Percentiles rank a stretch among this genome's conserved stretches.
These are phyloP conservation scores for Pagrus major DNA, from an alignment of 2,113 vertebrate species.

Conservation along the genomic window DNA sequence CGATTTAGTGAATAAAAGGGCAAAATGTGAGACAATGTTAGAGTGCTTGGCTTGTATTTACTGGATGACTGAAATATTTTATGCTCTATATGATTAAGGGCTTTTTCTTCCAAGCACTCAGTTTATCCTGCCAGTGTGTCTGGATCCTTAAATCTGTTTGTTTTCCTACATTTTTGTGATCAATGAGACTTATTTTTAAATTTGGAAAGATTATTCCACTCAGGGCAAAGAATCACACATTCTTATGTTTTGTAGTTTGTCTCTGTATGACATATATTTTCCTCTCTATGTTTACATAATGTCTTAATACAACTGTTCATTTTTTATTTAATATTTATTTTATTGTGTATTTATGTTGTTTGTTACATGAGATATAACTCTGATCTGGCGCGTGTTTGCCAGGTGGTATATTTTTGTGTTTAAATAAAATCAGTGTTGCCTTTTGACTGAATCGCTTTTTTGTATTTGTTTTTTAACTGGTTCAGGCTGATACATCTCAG, in stretches of 20 bases:
- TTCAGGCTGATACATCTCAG: not conserved
- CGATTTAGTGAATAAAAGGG: slow-evolving; percentile 36
- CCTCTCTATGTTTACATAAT: slow-evolving; percentile 72
- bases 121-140: slow-evolving; percentile 38
- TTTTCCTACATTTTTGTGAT: slow-evolving; percentile 49
- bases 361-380: slow-evolving; percentile 54
- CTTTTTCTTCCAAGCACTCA: slow-evolving; percentile 63
- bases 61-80: slow-evolving; percentile 64
- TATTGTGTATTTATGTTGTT: slow-evolving; percentile 79
- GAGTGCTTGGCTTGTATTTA: slow-evolving; percentile 40
- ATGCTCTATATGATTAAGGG: slow-evolving; percentile 50
- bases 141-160: slow-evolving; percentile 51
- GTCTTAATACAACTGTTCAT: slow-evolving; percentile 72
- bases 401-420: slow-evolving; percentile 50
- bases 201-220: slow-evolving; percentile 65
- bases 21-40: slow-evolving; percentile 38
- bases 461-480: not conserved
- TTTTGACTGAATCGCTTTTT: slow-evolving; percentile 40
- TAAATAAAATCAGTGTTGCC: slow-evolving; percentile 72
- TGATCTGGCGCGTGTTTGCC: slow-evolving; percentile 46
- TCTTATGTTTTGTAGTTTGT: slow-evolving; percentile 56
- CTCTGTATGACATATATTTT: slow-evolving; percentile 38
- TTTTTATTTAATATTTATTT: slow-evolving; percentile 83
- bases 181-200: slow-evolving; percentile 45
- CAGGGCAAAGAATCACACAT: slow-evolving; percentile 74